Percentiles rank a stretch among this genome's conserved stretches.
Conservation (phyloP, 2,888 invertebrate genomes). For the Pyrgus malvae region DNA sequence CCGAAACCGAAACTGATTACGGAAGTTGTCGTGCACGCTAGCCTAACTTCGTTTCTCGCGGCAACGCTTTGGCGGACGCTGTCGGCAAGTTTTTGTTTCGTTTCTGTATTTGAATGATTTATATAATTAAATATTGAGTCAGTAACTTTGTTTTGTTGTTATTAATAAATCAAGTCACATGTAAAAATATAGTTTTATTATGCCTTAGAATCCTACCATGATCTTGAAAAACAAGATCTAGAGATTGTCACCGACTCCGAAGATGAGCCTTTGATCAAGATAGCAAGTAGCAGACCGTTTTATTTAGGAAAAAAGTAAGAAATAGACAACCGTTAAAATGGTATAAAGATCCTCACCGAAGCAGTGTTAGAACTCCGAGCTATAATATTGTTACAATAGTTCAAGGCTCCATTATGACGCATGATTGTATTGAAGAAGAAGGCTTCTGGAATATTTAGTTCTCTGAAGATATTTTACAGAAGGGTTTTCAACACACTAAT, state of each 20-base stretch:
- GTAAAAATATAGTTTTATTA: background rate
- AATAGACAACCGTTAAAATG: background rate
- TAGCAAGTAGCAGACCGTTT: background rate
- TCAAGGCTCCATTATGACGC: too few relatives aligned
- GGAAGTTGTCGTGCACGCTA: background rate
- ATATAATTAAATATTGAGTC: constrained; percentile 28
- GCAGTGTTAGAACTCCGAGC: too few relatives aligned
- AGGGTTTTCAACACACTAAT: background rate
- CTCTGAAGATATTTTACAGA: background rate
- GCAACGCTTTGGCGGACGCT: constrained; percentile 23
- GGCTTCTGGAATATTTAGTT: too few relatives aligned
- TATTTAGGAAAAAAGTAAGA: background rate
- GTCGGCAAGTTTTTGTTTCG: constrained; percentile 4
- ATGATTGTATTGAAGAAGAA: too few relatives aligned
- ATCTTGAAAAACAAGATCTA: too few relatives aligned
- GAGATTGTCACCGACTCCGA: background rate
- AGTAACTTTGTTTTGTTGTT: constrained; percentile 28
- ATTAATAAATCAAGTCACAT: constrained; percentile 28
- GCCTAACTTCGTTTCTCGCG: background rate
- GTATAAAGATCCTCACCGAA: background rate
- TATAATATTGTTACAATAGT: too few relatives aligned
- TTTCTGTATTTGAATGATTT: constrained; percentile 28
- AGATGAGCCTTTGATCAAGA: background rate
- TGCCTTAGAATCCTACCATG: too few relatives aligned
- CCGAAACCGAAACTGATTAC: too few relatives aligned